Evolutionary conservation across 2,888 invertebrate genomes (phyloP).

Genomic region (Tethea ocularis): DNA sequence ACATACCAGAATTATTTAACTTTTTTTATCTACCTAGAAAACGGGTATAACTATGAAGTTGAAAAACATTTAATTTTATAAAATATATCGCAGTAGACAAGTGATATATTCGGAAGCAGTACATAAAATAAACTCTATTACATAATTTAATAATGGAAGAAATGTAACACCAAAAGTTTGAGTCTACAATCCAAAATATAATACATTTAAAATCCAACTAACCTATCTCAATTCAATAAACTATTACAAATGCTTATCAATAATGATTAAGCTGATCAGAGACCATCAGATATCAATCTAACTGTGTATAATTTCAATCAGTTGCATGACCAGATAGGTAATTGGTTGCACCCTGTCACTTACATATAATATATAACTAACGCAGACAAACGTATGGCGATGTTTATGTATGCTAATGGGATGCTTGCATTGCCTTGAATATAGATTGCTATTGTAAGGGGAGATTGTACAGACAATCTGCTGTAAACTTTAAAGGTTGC

Average conservation of each 20-base stretch:
- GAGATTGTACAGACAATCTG: conserved; percentile 4
- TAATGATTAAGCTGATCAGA: conserved; percentile 17
- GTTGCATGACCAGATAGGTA: conserved; percentile 47
- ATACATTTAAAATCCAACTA: neutral
- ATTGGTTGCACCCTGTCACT: conserved; percentile 49
- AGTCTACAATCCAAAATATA: neutral
- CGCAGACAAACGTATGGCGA: conserved; percentile 6
- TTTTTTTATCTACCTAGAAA: too few relatives aligned
- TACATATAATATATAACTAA: conserved; percentile 17
- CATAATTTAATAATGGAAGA: too few relatives aligned
- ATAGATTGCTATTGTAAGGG: conserved; percentile 44
- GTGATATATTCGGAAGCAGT: too few relatives aligned
- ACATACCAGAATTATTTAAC: too few relatives aligned
- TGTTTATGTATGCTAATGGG: conserved; percentile 51
- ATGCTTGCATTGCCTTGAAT: conserved; percentile 41
- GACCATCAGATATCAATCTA: conserved; percentile 53
- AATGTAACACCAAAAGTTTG: too few relatives aligned
- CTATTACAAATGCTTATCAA: conserved; percentile 2
- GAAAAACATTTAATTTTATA: too few relatives aligned
- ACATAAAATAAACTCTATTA: too few relatives aligned
- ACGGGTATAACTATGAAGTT: too few relatives aligned
- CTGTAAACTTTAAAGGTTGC: neutral
- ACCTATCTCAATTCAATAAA: neutral
- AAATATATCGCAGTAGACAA: too few relatives aligned
- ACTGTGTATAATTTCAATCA: conserved; percentile 63